phyloP scores from a whole-genome alignment of 2,888 invertebrate species.

The Bombylius discolor region DNA sequence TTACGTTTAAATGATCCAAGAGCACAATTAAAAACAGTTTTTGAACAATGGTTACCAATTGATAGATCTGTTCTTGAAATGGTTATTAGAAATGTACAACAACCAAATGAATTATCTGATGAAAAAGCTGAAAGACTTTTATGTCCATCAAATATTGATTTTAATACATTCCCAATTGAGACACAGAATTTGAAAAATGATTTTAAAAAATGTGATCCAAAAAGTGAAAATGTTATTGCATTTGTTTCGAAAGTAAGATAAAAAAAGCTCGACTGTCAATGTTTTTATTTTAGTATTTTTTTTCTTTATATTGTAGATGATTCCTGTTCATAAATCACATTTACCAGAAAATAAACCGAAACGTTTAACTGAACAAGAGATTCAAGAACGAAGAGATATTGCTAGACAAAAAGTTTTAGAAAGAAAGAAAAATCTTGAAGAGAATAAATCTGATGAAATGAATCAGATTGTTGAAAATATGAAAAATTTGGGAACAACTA shows the following conservation, averaged over 20 bases:
- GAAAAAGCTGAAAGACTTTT: constrained; percentile 74
- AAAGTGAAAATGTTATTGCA: constrained; percentile 48
- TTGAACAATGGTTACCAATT: constrained; percentile 82
- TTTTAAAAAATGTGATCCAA: constrained; percentile 53
- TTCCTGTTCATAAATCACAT: constrained; percentile 58
- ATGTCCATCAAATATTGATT: constrained; percentile 54
- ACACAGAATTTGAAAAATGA: constrained; percentile 58
- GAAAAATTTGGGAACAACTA: constrained; percentile 17
- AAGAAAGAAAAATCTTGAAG: constrained; percentile 26
- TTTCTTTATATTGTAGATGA: constrained; percentile 83
- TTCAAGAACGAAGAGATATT: constrained; percentile 51
- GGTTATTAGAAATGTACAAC: constrained; percentile 68
- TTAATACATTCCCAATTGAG: constrained; percentile 51
- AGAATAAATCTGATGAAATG: constrained; percentile 5
- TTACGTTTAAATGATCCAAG: constrained; percentile 63
- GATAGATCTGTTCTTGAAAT: constrained; percentile 69
- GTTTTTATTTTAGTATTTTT: background rate
- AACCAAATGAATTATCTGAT: constrained; percentile 59
- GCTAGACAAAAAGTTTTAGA: constrained; percentile 54
- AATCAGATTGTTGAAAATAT: constrained; percentile 20
- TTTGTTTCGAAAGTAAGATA: constrained; percentile 33
- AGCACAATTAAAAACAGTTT: constrained; percentile 65
- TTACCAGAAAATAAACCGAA: constrained; percentile 71
- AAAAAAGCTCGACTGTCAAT: background rate
- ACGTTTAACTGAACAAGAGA: constrained; percentile 60